Conservation (phyloP, 1,140 invertebrate genomes). For the Pectinophora gossypiella region DNA sequence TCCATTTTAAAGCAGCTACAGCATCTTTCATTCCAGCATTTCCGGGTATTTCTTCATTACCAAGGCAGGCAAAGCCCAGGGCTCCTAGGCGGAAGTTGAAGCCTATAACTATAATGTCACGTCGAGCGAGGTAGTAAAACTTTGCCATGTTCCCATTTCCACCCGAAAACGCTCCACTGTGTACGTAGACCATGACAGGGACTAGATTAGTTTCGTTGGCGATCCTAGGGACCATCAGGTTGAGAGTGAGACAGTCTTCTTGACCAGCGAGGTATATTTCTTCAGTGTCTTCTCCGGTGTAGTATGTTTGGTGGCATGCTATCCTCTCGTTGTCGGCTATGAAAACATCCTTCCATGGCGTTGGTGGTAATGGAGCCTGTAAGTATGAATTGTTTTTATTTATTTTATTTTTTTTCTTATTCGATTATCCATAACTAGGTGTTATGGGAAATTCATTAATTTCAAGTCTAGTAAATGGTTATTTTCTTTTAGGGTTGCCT, state of each 20-base stretch:
- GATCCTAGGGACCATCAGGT: conserved; percentile 42
- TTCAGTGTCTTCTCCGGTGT: conserved; percentile 36
- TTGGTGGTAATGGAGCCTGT: conserved; percentile 50
- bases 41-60: conserved; percentile 75
- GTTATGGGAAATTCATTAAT: no score
- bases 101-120: conserved; percentile 48
- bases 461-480: no score
- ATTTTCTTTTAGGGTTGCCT: no score
- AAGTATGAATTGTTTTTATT: conserved; percentile 22
- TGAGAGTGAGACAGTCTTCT: conserved; percentile 52
- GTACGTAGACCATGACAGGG: conserved; percentile 59
- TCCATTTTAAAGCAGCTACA: conserved; percentile 68
- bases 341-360: conserved; percentile 39
- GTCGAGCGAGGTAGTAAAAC: conserved; percentile 43
- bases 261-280: conserved; percentile 40
- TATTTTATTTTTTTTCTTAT: no score
- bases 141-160: conserved; percentile 57
- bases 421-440: no score
- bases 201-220: conserved; percentile 46
- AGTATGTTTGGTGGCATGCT: conserved; percentile 51
- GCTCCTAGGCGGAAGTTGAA: conserved; percentile 65
- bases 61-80: conserved; percentile 76
- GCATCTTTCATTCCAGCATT: conserved; percentile 81
- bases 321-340: conserved; percentile 28
- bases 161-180: conserved; percentile 59